Base-by-base conservation (phyloP, 2,113 vertebrate species). In the Zeus faber region DNA sequence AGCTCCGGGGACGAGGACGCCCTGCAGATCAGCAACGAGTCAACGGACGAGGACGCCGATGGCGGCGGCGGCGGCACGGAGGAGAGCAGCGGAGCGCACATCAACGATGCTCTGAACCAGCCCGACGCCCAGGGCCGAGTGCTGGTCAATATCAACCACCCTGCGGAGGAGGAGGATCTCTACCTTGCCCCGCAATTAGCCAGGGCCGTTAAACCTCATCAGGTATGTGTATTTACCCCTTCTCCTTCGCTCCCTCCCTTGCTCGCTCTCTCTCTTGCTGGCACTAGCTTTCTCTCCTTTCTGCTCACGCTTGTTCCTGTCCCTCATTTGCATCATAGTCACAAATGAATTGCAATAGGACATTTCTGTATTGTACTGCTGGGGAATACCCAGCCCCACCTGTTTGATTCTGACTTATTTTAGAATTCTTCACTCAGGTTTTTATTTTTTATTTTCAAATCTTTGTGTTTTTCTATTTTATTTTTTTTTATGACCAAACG, bases 61-160 rank as follows among this genome's bases (percentile, higher is more conserved):
- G 64, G 74, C 8, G 58, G 79, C 0, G 22, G n/a, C n/a, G n/a
- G 51, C 0, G 89, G 88, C 29, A 88, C 85, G 2, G 93, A 95
- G 73, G 96, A 97, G 77, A 96, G 94, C 86, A 96, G 94, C 3
- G 96, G 95, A 21, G 93, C 97, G 6, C 97, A 99, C 23, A 89
- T 95, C 70, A 98, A 99, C 20, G 96, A 99, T 48, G 63, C 88
- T 56, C 79, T 95, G 79, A 99, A 99, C 82, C 90, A 92, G 73
- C 94, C 91, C 0, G 95, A 99, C 22, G 82, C 92, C 63, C 91
- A 95, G 72, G 96, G 97, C 20, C 87, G 72, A 46, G 96, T 99
- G 27, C 90, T 99, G 6, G 92, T 99, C 75, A 99, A 99, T 68
- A 94, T 99, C 77, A 98, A 98, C 83, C 97, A 98, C 79, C 97